Percentiles rank a stretch among this genome's conserved stretches.
These are phyloP conservation scores for Eulemur mongoz DNA, from an alignment of 2,797 vertebrate species.

Conservation along the genomic window DNA sequence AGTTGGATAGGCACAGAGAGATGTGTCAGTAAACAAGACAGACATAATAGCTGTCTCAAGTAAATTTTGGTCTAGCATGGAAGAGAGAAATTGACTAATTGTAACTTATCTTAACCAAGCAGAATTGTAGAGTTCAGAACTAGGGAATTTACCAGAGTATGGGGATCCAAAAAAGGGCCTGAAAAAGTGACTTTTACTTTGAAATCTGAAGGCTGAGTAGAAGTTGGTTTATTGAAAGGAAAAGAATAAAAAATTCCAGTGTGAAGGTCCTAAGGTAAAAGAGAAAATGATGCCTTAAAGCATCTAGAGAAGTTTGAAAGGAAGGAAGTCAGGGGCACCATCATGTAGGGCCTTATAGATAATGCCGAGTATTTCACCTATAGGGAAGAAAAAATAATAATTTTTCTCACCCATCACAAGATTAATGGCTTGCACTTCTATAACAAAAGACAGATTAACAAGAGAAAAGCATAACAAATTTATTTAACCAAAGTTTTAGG, in stretches of 20 bases:
- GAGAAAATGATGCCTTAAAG: neutral
- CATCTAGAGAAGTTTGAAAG: neutral
- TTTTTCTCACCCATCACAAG: neutral
- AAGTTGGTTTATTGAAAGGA: neutral
- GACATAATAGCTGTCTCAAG: neutral
- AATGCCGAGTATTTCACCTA: neutral
- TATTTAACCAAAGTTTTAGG: neutral
- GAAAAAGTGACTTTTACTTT: neutral
- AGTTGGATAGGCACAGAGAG: neutral
- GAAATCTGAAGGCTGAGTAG: neutral
- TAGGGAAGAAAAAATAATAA: neutral
- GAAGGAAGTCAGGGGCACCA: neutral
- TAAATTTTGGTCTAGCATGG: neutral
- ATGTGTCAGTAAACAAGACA: neutral
- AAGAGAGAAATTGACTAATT: neutral
- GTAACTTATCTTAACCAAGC: neutral
- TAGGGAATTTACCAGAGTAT: neutral
- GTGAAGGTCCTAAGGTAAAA: neutral
- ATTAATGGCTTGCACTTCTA: neutral
- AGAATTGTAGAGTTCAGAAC: constrained; percentile 13
- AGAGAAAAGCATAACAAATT: neutral
- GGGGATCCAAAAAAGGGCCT: neutral
- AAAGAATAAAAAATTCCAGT: neutral
- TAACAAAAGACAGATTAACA: neutral
- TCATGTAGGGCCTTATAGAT: neutral